Conservation (phyloP, 2,888 invertebrate species). For the Drosophila multiciliata region DNA sequence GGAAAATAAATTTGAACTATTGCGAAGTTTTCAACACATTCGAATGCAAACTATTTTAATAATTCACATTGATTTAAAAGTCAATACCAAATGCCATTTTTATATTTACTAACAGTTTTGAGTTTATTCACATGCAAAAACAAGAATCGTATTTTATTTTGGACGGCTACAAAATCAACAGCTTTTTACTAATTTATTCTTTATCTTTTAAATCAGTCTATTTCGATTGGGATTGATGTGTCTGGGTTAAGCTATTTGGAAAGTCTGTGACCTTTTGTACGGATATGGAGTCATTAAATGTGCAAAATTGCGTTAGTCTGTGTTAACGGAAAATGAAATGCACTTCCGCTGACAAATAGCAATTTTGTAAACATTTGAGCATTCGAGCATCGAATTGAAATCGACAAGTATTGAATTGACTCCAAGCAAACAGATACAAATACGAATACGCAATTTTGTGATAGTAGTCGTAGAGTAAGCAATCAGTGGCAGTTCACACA, state of each 20-base stretch:
- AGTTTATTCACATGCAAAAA: not conserved
- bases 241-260: not conserved
- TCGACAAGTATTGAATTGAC: constrained; percentile 52
- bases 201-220: not conserved
- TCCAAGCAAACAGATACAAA: constrained; percentile 50
- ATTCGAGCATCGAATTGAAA: constrained; percentile 29
- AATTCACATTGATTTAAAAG: not conserved
- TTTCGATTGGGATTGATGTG: not conserved
- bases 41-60: not conserved
- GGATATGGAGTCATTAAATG: constrained; percentile 16
- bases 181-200: not conserved
- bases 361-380: constrained; percentile 54
- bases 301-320: constrained; percentile 24
- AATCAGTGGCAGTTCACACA: constrained; percentile 5
- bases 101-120: not conserved
- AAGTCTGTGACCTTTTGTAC: not conserved
- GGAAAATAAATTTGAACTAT: not conserved
- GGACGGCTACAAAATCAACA: not conserved
- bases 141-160: not conserved
- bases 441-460: constrained; percentile 26
- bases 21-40: not conserved
- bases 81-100: not conserved
- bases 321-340: constrained; percentile 53
- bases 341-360: constrained; percentile 60
- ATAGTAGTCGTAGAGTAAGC: not conserved